phyloP scores from a whole-genome alignment of 2,113 vertebrate species.

The Gadus macrocephalus region DNA sequence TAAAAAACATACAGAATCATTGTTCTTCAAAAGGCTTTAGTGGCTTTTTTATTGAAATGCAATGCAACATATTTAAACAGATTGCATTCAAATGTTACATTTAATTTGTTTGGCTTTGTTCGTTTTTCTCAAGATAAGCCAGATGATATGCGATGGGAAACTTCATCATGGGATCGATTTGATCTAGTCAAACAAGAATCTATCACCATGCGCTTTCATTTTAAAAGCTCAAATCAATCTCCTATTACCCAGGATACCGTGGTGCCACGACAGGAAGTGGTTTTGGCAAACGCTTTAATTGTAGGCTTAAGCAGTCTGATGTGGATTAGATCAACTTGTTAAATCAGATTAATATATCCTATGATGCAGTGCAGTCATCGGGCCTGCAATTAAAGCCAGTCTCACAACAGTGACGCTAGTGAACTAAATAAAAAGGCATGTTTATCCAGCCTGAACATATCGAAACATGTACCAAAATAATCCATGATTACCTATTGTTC shows the following conservation, averaged over 20 bases:
- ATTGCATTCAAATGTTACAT: too few relatives aligned
- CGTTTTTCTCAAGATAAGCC: too few relatives aligned
- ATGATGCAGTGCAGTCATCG: constrained; percentile 24
- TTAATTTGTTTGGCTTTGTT: too few relatives aligned
- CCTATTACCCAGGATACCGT: constrained; percentile 42
- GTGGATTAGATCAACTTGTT: constrained; percentile 60
- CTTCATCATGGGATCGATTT: too few relatives aligned
- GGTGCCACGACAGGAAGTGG: constrained; percentile 65
- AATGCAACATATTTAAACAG: too few relatives aligned
- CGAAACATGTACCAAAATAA: too few relatives aligned
- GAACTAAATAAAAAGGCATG: background rate
- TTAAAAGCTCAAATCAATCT: constrained; percentile 58
- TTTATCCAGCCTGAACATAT: too few relatives aligned
- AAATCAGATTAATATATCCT: constrained; percentile 66
- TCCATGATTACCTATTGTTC: too few relatives aligned
- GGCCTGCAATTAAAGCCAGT: constrained; percentile 35
- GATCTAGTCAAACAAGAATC: constrained; percentile 20
- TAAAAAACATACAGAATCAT: too few relatives aligned
- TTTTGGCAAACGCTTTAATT: constrained; percentile 63
- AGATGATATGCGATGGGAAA: too few relatives aligned
- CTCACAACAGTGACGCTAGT: constrained; percentile 15
- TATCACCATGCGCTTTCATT: constrained; percentile 38
- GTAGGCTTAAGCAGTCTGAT: constrained; percentile 54
- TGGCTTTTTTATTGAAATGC: too few relatives aligned
- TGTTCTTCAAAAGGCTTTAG: too few relatives aligned